A percentile compares a stretch with the other conserved stretches of the same genome.
These are phyloP conservation scores for Sepioteuthis lessoniana DNA, from an alignment of 2,888 invertebrate genomes.

Conservation along the genomic window DNA sequence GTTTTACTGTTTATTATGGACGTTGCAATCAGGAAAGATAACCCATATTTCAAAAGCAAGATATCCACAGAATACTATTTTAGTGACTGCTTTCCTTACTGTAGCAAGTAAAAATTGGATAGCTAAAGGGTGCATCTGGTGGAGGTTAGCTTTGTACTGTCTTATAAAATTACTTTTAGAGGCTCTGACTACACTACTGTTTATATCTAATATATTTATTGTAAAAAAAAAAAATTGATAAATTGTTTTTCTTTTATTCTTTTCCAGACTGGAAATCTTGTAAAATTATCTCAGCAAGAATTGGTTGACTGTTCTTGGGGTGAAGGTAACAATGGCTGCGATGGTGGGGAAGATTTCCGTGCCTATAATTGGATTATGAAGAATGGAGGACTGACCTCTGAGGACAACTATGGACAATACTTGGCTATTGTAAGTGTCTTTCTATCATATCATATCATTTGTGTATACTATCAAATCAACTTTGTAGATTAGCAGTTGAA, in stretches of 20 bases:
- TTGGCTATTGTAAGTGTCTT: slow-evolving; percentile 83
- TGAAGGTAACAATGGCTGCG: slow-evolving; percentile 92
- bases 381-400: slow-evolving; percentile 89
- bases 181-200: not conserved
- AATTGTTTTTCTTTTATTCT: not conserved
- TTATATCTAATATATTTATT: not conserved
- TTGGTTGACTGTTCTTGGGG: slow-evolving; percentile 97
- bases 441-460: not conserved
- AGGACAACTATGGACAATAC: slow-evolving; percentile 93
- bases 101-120: too few species aligned
- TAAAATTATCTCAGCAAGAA: slow-evolving; percentile 92
- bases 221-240: not conserved
- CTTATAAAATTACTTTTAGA: too few species aligned
- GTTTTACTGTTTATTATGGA: too few species aligned
- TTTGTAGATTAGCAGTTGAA: too few species aligned
- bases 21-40: too few species aligned
- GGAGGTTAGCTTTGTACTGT: too few species aligned
- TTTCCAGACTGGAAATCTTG: slow-evolving; percentile 80
- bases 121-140: too few species aligned
- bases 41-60: too few species aligned
- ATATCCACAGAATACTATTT: too few species aligned
- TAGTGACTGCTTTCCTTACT: too few species aligned
- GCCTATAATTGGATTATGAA: slow-evolving; percentile 94
- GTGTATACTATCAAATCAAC: slow-evolving; percentile 56
- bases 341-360: slow-evolving; percentile 96